phyloP scores from a whole-genome alignment of 64 coral and sea anemone genomes.

The Orbicella faveolata region DNA sequence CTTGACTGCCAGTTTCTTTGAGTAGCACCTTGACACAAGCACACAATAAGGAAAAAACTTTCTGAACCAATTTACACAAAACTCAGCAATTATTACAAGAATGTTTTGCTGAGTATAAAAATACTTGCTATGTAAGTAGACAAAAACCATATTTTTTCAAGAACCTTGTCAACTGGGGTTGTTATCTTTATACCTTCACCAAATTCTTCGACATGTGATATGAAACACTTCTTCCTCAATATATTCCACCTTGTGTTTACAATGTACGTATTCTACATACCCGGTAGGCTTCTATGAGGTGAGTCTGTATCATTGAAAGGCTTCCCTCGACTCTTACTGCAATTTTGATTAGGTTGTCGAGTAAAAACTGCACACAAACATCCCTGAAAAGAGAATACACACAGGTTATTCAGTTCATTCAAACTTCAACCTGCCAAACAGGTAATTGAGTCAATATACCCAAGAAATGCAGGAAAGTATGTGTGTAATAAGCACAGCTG shows the following conservation, averaged over 20 bases:
- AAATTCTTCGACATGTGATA: too few species aligned
- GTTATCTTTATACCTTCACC: too few species aligned
- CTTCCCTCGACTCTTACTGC: slow-evolving; percentile 71
- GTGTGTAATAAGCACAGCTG: not conserved
- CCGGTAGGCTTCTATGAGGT: slow-evolving; percentile 68
- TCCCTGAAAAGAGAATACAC: slow-evolving; percentile 49
- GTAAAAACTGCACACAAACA: slow-evolving; percentile 73
- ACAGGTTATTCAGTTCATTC: not conserved
- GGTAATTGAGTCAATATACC: too few species aligned
- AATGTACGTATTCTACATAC: not conserved
- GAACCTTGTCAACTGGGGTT: too few species aligned
- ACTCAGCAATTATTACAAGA: too few species aligned
- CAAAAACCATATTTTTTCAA: too few species aligned
- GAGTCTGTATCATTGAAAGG: slow-evolving; percentile 32
- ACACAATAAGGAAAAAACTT: not conserved
- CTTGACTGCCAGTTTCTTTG: slow-evolving; percentile 69
- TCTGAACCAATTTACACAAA: not conserved
- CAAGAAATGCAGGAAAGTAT: not conserved
- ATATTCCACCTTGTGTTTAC: too few species aligned
- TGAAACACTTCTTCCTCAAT: too few species aligned
- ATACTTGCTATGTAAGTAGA: too few species aligned
- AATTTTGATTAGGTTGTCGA: slow-evolving; percentile 83
- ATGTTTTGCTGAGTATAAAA: too few species aligned
- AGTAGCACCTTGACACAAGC: slow-evolving; percentile 40
- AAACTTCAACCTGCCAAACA: not conserved